These are phyloP conservation scores for Baryphthengus martii DNA, from an alignment of 2,113 vertebrate species.

Conservation along the genomic window DNA sequence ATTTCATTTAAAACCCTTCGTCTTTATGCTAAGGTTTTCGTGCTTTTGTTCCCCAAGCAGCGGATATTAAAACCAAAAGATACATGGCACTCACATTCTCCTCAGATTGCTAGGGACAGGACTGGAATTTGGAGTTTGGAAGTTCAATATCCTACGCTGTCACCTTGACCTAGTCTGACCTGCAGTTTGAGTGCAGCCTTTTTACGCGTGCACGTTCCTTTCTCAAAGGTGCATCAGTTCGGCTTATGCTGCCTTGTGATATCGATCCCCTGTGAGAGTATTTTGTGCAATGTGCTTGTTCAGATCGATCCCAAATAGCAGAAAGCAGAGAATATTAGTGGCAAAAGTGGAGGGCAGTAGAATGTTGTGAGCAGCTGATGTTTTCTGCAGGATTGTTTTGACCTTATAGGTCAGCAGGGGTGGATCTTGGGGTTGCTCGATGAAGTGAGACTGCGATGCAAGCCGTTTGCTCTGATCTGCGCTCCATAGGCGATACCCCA, in stretches of 20 bases:
- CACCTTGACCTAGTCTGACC: neutral
- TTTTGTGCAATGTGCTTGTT: fast-evolving
- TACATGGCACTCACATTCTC: fast-evolving
- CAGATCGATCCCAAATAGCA: neutral
- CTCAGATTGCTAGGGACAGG: neutral
- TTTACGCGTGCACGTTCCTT: fast-evolving
- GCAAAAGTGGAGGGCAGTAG: neutral
- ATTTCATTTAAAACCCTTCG: neutral
- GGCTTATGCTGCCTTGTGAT: fast-evolving
- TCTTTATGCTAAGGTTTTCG: neutral
- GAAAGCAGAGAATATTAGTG: neutral
- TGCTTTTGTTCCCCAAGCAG: neutral
- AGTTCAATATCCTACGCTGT: neutral
- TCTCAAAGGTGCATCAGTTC: neutral
- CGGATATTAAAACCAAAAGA: neutral
- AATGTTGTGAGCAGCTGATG: neutral
- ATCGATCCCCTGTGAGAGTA: neutral
- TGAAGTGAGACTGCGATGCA: neutral
- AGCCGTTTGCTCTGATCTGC: fast-evolving
- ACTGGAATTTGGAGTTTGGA: neutral
- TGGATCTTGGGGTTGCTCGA: fast-evolving
- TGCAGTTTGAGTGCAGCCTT: neutral
- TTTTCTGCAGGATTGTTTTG: neutral
- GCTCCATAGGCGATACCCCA: fast-evolving
- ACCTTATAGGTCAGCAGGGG: neutral